These are phyloP conservation scores for Tryphoninae sp. DNA, from an alignment of 2,888 invertebrate genomes.

Conservation along the genomic window DNA sequence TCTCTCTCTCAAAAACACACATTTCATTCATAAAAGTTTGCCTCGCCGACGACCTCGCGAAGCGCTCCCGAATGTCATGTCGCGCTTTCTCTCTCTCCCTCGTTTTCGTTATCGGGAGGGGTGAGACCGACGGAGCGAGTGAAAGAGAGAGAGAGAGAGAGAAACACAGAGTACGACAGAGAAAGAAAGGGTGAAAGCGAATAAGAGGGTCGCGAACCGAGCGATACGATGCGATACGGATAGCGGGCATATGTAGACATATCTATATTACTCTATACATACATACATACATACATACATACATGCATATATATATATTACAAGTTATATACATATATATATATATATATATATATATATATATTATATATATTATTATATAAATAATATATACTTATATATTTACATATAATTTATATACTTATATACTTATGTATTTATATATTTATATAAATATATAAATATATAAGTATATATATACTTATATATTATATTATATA, in stretches of 20 bases:
- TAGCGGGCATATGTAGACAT: constrained; percentile 16
- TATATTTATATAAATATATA: background rate
- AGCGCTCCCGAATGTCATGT: constrained; percentile 59
- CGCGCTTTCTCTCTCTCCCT: constrained; percentile 43
- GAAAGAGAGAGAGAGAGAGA: constrained; percentile 8
- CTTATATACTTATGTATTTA: background rate
- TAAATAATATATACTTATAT: background rate
- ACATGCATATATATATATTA: background rate
- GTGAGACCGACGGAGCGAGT: constrained; percentile 24
- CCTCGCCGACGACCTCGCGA: constrained; percentile 73
- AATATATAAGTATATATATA: background rate
- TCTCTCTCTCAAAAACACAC: constrained; percentile 76
- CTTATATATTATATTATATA: background rate
- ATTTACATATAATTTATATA: background rate
- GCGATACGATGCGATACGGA: constrained; percentile 54
- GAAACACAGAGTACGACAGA: constrained; percentile 21
- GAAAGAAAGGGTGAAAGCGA: constrained; percentile 56
- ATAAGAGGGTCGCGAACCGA: constrained; percentile 60
- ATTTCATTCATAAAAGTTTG: constrained; percentile 78
- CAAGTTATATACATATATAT: too few species aligned
- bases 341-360: too few species aligned
- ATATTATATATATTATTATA: too few species aligned
- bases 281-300: background rate
- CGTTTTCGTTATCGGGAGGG: constrained; percentile 28
- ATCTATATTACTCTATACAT: background rate